Percentiles rank a stretch among this genome's conserved stretches.
Conservation (phyloP, 2,888 invertebrate species). For the Frankliniella fusca region DNA sequence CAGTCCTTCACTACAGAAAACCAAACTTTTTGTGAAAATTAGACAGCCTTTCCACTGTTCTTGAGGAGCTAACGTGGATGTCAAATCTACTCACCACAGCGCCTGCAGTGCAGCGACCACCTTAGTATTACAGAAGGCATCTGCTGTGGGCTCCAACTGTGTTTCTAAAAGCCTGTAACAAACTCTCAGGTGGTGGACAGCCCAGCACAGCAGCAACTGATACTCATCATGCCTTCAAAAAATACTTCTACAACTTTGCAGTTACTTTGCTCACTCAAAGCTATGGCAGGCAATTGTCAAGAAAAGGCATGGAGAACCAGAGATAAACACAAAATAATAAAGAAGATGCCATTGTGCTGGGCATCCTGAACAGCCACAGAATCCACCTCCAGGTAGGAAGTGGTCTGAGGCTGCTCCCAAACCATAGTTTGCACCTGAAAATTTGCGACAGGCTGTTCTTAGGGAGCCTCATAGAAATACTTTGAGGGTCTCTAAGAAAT, state of each 20-base stretch:
- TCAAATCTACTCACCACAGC: conserved; percentile 20
- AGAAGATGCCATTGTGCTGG: conserved; percentile 26
- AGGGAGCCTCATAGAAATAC: background rate
- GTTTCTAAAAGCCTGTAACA: conserved; percentile 55
- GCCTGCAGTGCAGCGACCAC: conserved; percentile 21
- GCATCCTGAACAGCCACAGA: conserved; percentile 53
- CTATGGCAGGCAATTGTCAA: background rate
- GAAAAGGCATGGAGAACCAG: background rate
- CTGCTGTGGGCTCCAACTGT: conserved; percentile 24
- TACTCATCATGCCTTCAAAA: background rate
- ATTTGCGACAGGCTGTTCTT: conserved; percentile 52
- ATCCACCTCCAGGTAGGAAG: conserved; percentile 53
- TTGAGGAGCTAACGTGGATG: background rate
- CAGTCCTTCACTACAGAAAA: background rate
- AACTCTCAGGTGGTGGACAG: conserved; percentile 54
- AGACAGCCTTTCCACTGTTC: background rate
- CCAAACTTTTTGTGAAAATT: background rate
- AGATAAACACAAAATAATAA: too few relatives aligned
- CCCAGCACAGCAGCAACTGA: background rate
- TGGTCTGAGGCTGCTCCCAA: conserved; percentile 54
- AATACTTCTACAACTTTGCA: background rate
- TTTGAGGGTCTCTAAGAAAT: conserved; percentile 4
- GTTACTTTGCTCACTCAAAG: background rate
- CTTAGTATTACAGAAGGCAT: conserved; percentile 22
- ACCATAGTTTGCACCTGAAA: conserved; percentile 54